These are phyloP conservation scores for Diabrotica virgifera DNA, from an alignment of 1,140 invertebrate species.

Conservation along the genomic window DNA sequence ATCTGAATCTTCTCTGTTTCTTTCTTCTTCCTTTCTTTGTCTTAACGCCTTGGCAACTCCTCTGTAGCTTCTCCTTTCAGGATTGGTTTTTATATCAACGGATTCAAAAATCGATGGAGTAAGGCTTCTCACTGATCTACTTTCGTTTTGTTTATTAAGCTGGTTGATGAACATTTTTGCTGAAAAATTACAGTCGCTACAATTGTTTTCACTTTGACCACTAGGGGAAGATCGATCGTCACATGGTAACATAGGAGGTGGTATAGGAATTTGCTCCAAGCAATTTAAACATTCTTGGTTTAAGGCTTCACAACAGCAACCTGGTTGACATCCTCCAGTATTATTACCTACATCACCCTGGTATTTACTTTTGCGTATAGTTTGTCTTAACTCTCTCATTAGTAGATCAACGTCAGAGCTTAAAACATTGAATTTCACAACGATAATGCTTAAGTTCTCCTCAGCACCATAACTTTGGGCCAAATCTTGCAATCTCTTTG, in stretches of 20 bases:
- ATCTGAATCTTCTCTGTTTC: conserved; percentile 58
- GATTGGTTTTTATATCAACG: conserved; percentile 40
- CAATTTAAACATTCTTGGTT: conserved; percentile 61
- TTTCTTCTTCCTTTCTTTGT: conserved; percentile 55
- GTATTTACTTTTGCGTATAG: conserved; percentile 57
- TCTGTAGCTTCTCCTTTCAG: conserved; percentile 55
- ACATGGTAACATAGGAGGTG: conserved; percentile 48
- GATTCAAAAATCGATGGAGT: conserved; percentile 45
- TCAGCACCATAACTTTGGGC: conserved; percentile 79
- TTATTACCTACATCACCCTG: conserved; percentile 47
- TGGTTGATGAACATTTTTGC: conserved; percentile 47
- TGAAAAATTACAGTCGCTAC: conserved; percentile 55
- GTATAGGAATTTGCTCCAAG: conserved; percentile 41
- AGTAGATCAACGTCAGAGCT: conserved; percentile 67
- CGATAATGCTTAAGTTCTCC: conserved; percentile 75
- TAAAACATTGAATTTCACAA: conserved; percentile 65
- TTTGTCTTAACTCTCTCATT: conserved; percentile 73
- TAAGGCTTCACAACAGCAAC: conserved; percentile 60
- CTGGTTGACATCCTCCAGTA: conserved; percentile 52
- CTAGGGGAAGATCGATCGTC: conserved; percentile 76
- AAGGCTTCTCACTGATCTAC: conserved; percentile 42
- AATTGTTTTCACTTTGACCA: conserved; percentile 74
- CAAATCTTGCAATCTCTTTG: conserved; percentile 76
- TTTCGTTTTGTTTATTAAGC: conserved; percentile 42
- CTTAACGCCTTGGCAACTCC: conserved; percentile 55